Conservation (phyloP, 2,888 invertebrate species). For the Halictus quadricinctus region DNA sequence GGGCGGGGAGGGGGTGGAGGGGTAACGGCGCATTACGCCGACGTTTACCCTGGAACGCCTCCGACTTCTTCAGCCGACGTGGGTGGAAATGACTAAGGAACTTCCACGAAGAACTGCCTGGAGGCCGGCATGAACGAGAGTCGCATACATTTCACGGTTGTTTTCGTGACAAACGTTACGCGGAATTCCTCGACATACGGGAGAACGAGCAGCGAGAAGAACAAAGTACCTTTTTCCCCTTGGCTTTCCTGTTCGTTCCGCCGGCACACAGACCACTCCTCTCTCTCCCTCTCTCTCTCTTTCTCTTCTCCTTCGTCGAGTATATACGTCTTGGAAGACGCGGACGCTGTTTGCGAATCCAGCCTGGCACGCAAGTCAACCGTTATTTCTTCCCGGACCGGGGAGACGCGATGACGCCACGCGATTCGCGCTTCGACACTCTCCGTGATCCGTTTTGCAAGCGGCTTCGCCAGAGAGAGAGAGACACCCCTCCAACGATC, state of each 20-base stretch:
- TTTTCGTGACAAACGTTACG: slow-evolving; percentile 76
- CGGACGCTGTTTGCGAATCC: slow-evolving; percentile 48
- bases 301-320: neutral
- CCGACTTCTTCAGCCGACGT: slow-evolving; percentile 11
- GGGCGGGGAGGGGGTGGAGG: neutral
- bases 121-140: slow-evolving; percentile 38
- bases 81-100: slow-evolving; percentile 64
- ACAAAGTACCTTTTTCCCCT: slow-evolving; percentile 66
- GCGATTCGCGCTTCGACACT: slow-evolving; percentile 45
- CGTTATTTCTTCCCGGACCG: slow-evolving; percentile 40
- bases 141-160: slow-evolving; percentile 73
- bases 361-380: slow-evolving; percentile 46
- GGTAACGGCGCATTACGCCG: slow-evolving; percentile 35
- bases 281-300: neutral
- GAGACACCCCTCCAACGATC: slow-evolving; percentile 48
- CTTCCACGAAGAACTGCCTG: slow-evolving; percentile 54
- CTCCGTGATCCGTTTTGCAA: slow-evolving; percentile 59
- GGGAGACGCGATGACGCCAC: slow-evolving; percentile 25
- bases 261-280: neutral
- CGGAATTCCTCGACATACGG: slow-evolving; percentile 67
- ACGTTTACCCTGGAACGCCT: slow-evolving; percentile 20
- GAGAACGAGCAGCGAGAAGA: slow-evolving; percentile 65
- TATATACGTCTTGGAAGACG: slow-evolving; percentile 7
- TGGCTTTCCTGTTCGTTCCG: slow-evolving; percentile 15
- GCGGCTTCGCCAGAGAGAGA: slow-evolving; percentile 26